Base-by-base conservation (phyloP, 2,797 vertebrate species). In the Siniperca undulata region DNA sequence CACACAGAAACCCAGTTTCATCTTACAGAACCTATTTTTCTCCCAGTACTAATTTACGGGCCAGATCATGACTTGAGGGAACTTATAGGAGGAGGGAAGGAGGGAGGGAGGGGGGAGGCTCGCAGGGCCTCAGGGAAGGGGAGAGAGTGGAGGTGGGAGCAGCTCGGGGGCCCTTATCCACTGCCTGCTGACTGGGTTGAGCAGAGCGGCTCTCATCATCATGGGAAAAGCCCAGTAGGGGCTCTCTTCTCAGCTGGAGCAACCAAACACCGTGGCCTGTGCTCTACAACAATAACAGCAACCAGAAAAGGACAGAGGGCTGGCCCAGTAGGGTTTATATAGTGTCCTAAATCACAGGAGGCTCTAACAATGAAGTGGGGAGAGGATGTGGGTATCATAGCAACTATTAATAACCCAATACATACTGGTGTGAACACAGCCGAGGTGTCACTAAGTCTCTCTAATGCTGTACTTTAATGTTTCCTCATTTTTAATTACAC, bases 21-120 rank as follows among this genome's bases (percentile, higher is more conserved):
- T 95, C 94, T 96, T 95, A 95, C 95, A 95, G 90, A 91, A 94
- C 90, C 81, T 88, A 90, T 94, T 94, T 94, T 90, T 93, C 89
- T 92, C 91, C 89, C 87, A 16, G 78, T 85, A 89, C 93, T 95
- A 94, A 95, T 96, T 96, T 96, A 95, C 88, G 86, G 93, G 89
- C 92, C 83, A 83, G 91, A 94, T 94, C 87, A 89, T 82, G 91
- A 93, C 92, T 93, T 90, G 86, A 78, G 87, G 90, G 90, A 91
- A 88, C 82, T 91, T 89, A 83, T 83, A 84, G 91, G 69, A 72
- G 61, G 44, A 50, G 70, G 61, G 52, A 64, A 61, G 64, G 34
- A 46, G 71, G 61, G 52, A 64, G 65, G 64, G 34, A 46, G 71
- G 62, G 40, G 74, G 74, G 75, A 48, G 78, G 84, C 46, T 81